Conservation (phyloP, 1,140 invertebrate species). For the Panagrolaimus sp. region DNA sequence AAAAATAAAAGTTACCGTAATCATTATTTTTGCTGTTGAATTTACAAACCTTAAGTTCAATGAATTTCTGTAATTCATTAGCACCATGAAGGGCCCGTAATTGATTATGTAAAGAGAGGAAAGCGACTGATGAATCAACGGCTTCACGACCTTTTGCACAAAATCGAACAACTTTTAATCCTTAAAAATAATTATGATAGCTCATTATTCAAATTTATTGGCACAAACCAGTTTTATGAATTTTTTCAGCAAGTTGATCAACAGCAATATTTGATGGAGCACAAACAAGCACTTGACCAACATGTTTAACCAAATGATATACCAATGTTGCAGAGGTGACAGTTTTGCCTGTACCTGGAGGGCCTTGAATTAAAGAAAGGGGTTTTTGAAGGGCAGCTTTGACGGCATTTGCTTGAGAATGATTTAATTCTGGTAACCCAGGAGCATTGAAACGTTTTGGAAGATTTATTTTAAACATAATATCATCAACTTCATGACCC, state of each 20-base stretch:
- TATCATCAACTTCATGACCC: slow-evolving; percentile 93
- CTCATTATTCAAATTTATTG: too few species aligned
- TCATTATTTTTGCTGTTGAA: slow-evolving; percentile 2
- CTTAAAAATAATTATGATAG: too few species aligned
- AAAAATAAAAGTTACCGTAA: slow-evolving; percentile 34
- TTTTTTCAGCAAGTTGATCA: slow-evolving; percentile 97
- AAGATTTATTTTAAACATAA: slow-evolving; percentile 70
- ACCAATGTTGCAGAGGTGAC: slow-evolving; percentile 98
- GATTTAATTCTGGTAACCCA: slow-evolving; percentile 91
- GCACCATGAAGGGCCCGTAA: slow-evolving; percentile 80
- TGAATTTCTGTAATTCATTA: slow-evolving; percentile 84
- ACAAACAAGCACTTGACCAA: slow-evolving; percentile 90
- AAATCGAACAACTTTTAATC: slow-evolving; percentile 83
- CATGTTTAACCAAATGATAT: slow-evolving; percentile 91
- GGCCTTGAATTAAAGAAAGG: slow-evolving; percentile 84
- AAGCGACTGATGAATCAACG: slow-evolving; percentile 93
- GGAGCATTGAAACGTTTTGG: slow-evolving; percentile 95
- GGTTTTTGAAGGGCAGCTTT: slow-evolving; percentile 95
- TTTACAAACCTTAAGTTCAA: slow-evolving; percentile 68
- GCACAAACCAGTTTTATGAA: slow-evolving; percentile 78
- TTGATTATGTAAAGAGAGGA: slow-evolving; percentile 92
- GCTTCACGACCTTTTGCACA: slow-evolving; percentile 97
- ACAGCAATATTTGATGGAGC: slow-evolving; percentile 98
- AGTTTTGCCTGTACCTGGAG: slow-evolving; percentile 92
- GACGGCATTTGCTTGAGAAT: slow-evolving; percentile 92